Evolutionary conservation across 2,797 vertebrate species (phyloP).

Genomic region (Manis pentadactyla): DNA sequence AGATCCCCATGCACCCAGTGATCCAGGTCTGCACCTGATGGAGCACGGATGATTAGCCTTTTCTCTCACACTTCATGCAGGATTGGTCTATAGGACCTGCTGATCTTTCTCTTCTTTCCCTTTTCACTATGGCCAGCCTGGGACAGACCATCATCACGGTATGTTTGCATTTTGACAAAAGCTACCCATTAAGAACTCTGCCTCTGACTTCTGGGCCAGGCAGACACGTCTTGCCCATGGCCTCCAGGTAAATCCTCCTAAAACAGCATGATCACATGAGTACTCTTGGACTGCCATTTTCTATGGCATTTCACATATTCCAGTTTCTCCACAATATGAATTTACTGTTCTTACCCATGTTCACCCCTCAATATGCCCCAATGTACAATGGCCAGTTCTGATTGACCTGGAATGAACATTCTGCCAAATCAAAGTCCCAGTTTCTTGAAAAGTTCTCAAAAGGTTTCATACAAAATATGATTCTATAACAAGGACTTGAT

Average conservation of each 20-base stretch:
- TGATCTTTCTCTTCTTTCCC: background rate
- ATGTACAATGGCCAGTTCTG: background rate
- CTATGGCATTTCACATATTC: background rate
- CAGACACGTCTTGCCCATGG: rapidly evolving
- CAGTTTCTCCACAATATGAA: conserved; percentile 16
- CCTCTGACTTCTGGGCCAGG: background rate
- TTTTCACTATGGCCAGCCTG: background rate
- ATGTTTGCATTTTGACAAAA: background rate
- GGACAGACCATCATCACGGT: background rate
- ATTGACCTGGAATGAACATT: background rate
- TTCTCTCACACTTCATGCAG: background rate
- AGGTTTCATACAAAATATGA: background rate
- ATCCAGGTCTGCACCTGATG: background rate
- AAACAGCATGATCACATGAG: background rate
- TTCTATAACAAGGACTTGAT: conserved; percentile 35
- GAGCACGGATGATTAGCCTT: background rate
- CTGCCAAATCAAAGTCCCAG: background rate
- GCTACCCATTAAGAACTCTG: background rate
- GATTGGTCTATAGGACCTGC: background rate
- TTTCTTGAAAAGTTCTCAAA: conserved; percentile 36
- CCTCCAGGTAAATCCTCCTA: background rate
- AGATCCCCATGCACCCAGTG: background rate
- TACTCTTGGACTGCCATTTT: background rate
- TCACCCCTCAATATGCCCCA: background rate
- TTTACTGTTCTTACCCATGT: background rate